Evolutionary conservation across 1,140 invertebrate genomes (phyloP), one percentile per base, ranked within the genome.

Genomic region (Pygmarrhopalites habei): DNA sequence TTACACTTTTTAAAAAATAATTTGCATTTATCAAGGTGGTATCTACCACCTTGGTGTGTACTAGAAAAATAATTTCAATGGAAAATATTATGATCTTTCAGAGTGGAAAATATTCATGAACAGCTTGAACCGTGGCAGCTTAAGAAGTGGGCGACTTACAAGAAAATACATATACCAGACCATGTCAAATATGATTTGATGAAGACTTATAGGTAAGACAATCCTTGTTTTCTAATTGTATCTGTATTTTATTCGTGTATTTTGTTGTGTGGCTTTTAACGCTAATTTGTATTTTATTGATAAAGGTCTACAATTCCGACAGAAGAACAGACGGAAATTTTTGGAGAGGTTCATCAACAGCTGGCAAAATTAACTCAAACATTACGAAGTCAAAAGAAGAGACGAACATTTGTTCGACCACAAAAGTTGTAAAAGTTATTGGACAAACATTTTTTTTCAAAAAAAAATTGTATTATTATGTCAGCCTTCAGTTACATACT

Each of bases 301-400:
- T 80, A 30, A 73, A 87, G 85, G 72, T 77, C 80, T 72, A 89
- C 86, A 4, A 88, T 94, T 70, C 85, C 89, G 49, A 85, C 90
- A 70, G 90, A 94, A 76, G 90, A 95, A 66, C 89, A 92, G 75
- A 79, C 79, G 35, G 81, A 86, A 72, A 91, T 95, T 70, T 95
- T 85, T 79, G 77, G 82, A n/a, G 90, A 95, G 75, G 81, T 93
- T 15, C 81, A 87, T 69, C 79, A 82, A 28, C 82, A 90, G 72
- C 73, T 92, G n/a, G 82, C 86, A 70, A 78, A 84, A 62, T 71
- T 89, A 61, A 85, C 88, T 69, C 71, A 84, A 17, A 77, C 81
- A 60, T 79, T 84, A 55, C 84, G 82, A 70, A 85, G 85, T 64
- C 75, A 82, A 60, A 85, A 86, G 67, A 79, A 86, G 49, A 86